These are phyloP conservation scores for Muscina levida DNA, from an alignment of 2,888 invertebrate species.

Conservation along the genomic window DNA sequence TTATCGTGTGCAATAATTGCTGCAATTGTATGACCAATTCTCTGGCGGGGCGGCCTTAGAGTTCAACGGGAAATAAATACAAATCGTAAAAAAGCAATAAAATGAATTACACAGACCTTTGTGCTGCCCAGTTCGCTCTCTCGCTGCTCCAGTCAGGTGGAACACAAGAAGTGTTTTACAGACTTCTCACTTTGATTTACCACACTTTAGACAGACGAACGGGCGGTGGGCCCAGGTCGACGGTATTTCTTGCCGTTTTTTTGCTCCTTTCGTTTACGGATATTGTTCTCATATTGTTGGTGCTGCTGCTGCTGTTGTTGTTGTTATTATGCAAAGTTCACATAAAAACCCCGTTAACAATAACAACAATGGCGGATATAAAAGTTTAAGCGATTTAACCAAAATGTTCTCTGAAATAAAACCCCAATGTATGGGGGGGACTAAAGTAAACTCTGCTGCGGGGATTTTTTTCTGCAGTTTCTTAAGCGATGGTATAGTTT, in stretches of 20 bases:
- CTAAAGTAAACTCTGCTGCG: slow-evolving; percentile 5
- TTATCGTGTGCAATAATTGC: slow-evolving; percentile 63
- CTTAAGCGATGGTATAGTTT: slow-evolving; percentile 22
- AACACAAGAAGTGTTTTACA: slow-evolving; percentile 65
- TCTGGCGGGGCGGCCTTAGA: slow-evolving; percentile 54
- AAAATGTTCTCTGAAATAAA: slow-evolving; percentile 51
- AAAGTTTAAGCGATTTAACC: slow-evolving; percentile 63
- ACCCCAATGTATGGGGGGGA: slow-evolving; percentile 23
- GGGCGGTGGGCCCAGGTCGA: neutral
- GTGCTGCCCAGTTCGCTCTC: neutral
- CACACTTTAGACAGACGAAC: slow-evolving; percentile 58
- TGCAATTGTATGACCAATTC: slow-evolving; percentile 62
- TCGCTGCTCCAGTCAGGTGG: slow-evolving; percentile 58
- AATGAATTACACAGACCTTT: slow-evolving; percentile 24
- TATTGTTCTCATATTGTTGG: slow-evolving; percentile 34
- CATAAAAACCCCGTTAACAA: slow-evolving; percentile 52
- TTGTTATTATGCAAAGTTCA: slow-evolving; percentile 33
- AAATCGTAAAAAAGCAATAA: slow-evolving; percentile 36
- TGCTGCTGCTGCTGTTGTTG: slow-evolving; percentile 42
- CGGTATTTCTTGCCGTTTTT: slow-evolving; percentile 1
- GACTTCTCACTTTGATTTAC: slow-evolving; percentile 66
- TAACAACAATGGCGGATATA: slow-evolving; percentile 63
- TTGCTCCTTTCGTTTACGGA: slow-evolving; percentile 23
- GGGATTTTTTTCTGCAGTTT: slow-evolving; percentile 13
- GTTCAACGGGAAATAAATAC: slow-evolving; percentile 42